Conservation (phyloP, 1,140 invertebrate genomes). For the Scaptomyza graminum region DNA sequence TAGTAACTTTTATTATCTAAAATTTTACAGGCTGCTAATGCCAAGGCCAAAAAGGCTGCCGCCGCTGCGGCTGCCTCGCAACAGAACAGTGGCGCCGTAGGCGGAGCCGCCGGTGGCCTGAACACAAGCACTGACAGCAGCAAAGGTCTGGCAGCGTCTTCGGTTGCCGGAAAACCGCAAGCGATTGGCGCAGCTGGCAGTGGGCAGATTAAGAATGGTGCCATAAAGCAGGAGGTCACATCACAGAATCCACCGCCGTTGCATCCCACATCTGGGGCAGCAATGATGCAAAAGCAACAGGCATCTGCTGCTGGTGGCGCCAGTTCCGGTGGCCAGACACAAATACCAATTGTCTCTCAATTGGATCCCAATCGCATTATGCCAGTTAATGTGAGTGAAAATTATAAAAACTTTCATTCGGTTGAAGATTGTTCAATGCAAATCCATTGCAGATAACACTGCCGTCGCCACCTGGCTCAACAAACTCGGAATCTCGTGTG, state of each 20-base stretch:
- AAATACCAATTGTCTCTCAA: conserved; percentile 82
- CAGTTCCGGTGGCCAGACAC: conserved; percentile 51
- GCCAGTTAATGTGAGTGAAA: conserved; percentile 76
- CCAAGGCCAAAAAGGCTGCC: conserved; percentile 82
- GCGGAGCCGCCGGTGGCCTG: conserved; percentile 12
- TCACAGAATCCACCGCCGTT: conserved; percentile 82
- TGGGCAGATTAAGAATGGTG: conserved; percentile 63
- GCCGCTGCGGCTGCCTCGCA: conserved; percentile 72
- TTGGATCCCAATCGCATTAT: conserved; percentile 83
- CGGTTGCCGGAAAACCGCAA: conserved; percentile 34
- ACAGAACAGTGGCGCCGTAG: conserved; percentile 36
- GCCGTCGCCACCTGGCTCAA: conserved; percentile 88
- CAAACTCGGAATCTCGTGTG: conserved; percentile 88
- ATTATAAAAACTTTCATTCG: neutral
- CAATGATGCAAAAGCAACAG: conserved; percentile 74
- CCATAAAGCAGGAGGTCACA: conserved; percentile 70
- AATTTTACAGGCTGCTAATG: conserved; percentile 69
- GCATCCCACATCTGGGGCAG: conserved; percentile 63
- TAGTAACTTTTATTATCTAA: conserved; percentile 6
- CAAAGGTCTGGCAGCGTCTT: conserved; percentile 10
- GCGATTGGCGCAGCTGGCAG: conserved; percentile 30
- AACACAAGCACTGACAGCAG: conserved; percentile 28
- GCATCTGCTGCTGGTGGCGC: conserved; percentile 37
- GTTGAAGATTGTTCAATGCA: conserved; percentile 24
- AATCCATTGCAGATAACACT: conserved; percentile 83